A percentile compares a stretch with the other conserved stretches of the same genome.
phyloP scores from a whole-genome alignment of 2,888 invertebrate species.

The Nomada goodeniana region DNA sequence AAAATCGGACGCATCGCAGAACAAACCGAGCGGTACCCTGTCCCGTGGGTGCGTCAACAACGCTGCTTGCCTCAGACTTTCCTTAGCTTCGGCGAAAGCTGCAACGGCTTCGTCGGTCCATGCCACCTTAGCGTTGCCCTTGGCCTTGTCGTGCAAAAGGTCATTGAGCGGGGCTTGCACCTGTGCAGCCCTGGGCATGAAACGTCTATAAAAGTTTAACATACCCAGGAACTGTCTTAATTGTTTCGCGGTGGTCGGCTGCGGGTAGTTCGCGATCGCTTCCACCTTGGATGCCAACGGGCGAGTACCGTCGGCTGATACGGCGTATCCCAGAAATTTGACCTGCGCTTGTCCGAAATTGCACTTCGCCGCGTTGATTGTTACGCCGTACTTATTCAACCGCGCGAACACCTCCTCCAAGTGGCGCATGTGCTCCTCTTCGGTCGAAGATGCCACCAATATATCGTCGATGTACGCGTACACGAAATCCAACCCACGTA shows the following conservation, averaged over 20 bases:
- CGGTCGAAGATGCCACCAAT: not conserved
- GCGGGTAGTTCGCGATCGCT: not conserved
- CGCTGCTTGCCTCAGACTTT: not conserved
- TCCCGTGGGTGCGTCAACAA: not conserved
- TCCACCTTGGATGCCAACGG: not conserved
- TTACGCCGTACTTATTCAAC: not conserved
- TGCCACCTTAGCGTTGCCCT: not conserved
- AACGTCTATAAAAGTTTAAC: conserved; percentile 1
- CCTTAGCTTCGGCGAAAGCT: not conserved
- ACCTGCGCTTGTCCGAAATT: not conserved
- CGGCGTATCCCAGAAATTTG: not conserved
- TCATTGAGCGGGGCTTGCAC: conserved; percentile 8
- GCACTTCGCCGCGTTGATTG: not conserved
- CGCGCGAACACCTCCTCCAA: not conserved
- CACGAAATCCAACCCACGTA: not conserved
- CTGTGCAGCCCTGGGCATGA: conserved; percentile 7
- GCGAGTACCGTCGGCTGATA: not conserved
- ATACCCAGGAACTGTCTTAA: conserved; percentile 13
- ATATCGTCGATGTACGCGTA: conserved; percentile 1
- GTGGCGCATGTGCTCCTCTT: not conserved
- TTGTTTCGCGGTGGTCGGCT: conserved; percentile 5
- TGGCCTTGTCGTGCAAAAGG: not conserved
- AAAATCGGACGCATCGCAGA: conserved; percentile 6
- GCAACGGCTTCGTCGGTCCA: no score
- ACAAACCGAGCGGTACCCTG: not conserved